A percentile compares a stretch with the other conserved stretches of the same genome.
These are phyloP conservation scores for Ephestia elutella DNA, from an alignment of 1,140 invertebrate genomes.

Conservation along the genomic window DNA sequence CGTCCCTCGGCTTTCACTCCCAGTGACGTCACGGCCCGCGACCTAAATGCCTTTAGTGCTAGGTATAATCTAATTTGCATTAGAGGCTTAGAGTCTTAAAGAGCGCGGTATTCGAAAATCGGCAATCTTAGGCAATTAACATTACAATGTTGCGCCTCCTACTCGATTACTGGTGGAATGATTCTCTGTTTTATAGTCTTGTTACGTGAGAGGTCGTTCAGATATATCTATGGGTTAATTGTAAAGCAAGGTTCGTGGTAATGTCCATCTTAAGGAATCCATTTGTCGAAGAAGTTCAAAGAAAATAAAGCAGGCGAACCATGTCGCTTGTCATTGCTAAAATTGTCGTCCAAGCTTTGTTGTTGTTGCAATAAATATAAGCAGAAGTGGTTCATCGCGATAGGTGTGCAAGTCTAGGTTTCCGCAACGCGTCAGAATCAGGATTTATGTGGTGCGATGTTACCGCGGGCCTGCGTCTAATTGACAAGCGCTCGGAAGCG, in stretches of 20 bases:
- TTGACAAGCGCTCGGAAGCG: conserved; percentile 48
- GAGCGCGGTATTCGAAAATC: conserved; percentile 27
- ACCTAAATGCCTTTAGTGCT: conserved; percentile 53
- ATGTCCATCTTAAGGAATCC: no score
- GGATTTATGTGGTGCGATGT: conserved; percentile 53
- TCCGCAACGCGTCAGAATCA: conserved; percentile 21
- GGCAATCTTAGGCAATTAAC: conserved; percentile 16
- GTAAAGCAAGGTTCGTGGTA: no score
- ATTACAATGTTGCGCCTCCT: background rate
- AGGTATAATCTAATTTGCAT: conserved; percentile 54
- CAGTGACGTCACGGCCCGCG: conserved; percentile 50
- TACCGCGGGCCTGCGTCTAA: conserved; percentile 42
- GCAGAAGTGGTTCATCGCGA: conserved; percentile 47
- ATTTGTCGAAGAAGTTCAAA: no score
- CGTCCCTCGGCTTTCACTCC: conserved; percentile 54
- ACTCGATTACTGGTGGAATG: no score
- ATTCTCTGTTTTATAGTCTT: no score
- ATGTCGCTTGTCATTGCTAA: no score
- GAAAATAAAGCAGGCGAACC: no score
- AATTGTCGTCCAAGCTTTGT: background rate
- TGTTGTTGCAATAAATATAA: conserved; percentile 5
- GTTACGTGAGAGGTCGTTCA: no score
- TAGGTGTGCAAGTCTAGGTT: conserved; percentile 30
- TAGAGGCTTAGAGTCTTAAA: conserved; percentile 24
- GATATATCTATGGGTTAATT: background rate